Conservation (phyloP, 2,888 invertebrate species). For the Thereva nobilitata region DNA sequence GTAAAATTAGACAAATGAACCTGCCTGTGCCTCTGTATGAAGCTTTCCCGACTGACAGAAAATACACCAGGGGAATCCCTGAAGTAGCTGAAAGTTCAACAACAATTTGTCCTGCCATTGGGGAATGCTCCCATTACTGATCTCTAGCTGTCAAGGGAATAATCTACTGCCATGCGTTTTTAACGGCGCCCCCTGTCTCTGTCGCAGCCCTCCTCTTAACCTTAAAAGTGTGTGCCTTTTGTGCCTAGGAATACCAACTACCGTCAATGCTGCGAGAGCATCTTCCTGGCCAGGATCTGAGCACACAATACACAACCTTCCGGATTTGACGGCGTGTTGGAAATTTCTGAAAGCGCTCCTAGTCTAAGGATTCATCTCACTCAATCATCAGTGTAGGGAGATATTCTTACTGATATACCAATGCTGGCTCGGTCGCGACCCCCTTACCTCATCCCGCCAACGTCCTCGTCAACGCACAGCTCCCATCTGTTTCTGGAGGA, state of each 20-base stretch:
- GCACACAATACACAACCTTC: conserved; percentile 28
- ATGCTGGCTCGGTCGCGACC: no score
- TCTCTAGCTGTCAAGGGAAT: conserved; percentile 37
- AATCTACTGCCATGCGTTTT: conserved; percentile 40
- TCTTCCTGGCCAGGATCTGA: conserved; percentile 15
- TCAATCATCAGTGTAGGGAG: no score
- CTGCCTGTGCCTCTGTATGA: conserved; percentile 22
- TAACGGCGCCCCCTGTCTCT: conserved; percentile 17
- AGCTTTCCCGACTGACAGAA: conserved; percentile 32
- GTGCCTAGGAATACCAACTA: conserved; percentile 32
- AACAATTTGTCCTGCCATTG: conserved; percentile 35
- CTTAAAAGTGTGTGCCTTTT: conserved; percentile 20
- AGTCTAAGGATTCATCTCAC: no score
- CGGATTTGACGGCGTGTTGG: conserved; percentile 20
- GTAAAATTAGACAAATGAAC: conserved; percentile 36
- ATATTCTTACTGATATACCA: no score
- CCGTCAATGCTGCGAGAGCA: conserved; percentile 13
- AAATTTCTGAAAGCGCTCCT: neutral
- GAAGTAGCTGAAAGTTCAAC: conserved; percentile 35
- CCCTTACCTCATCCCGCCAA: no score
- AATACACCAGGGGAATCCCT: conserved; percentile 23
- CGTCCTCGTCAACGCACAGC: no score
- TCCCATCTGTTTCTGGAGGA: conserved; percentile 15
- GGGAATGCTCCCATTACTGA: conserved; percentile 37
- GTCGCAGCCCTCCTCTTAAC: conserved; percentile 20